A percentile compares a stretch with the other conserved stretches of the same genome.
Conservation (phyloP, 1,140 invertebrate species). For the Heliconius eleuchia region DNA sequence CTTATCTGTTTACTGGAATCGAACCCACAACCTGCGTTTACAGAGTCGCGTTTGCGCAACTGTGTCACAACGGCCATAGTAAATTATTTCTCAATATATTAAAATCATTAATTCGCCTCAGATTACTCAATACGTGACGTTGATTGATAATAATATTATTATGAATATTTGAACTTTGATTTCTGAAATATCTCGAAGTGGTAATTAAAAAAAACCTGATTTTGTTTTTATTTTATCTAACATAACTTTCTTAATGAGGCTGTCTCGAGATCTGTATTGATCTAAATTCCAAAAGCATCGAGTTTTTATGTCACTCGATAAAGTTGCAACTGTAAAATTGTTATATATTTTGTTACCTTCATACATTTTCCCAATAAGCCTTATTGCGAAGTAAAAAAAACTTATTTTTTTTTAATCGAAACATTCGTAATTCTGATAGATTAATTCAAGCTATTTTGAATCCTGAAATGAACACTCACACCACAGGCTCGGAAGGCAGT, state of each 20-base stretch:
- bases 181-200: background rate
- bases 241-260: background rate
- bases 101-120: background rate
- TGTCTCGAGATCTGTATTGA: constrained; percentile 4
- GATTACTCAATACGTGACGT: constrained; percentile 16
- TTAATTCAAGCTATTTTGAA: too few species aligned
- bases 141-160: constrained; percentile 14
- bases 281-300: background rate
- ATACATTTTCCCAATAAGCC: background rate
- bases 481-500: too few species aligned
- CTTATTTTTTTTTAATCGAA: too few species aligned
- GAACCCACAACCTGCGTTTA: too few species aligned
- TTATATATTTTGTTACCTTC: background rate
- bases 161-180: background rate
- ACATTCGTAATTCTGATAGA: too few species aligned
- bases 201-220: background rate
- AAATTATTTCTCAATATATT: constrained; percentile 5
- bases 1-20: too few species aligned
- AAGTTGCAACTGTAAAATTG: background rate
- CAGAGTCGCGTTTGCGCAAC: too few species aligned
- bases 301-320: background rate
- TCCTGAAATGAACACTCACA: too few species aligned
- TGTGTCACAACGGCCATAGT: background rate
- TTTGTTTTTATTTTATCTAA: background rate
- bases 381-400: background rate